Evolutionary conservation across 2,113 vertebrate genomes (phyloP), one percentile per base, ranked within the genome.

Genomic region (Planiliza haematocheilus): DNA sequence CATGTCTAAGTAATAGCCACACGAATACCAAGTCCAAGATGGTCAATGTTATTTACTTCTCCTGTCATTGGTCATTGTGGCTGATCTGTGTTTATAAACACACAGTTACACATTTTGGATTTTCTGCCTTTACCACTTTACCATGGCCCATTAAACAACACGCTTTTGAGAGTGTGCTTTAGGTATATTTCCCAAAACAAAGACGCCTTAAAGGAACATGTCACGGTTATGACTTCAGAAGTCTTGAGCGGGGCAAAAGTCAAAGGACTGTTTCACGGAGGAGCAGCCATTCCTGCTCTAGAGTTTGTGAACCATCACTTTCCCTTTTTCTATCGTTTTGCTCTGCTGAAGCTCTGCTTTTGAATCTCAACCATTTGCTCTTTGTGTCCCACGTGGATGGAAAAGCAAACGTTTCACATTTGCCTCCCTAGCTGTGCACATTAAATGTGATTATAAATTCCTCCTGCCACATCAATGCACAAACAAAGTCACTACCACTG

Each of bases 191-290:
- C 51, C 70, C 24, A 30, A 39, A 56, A 66, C 21, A 67, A 61
- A 1, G 36, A 66, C 76, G 70, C 60, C 48, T 56, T 30, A 75
- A 71, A n/a, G 21, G 45, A 74, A 50, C 20, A 10, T 62, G 50
- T 76, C 41, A 68, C 62, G 39, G 72, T 36, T 59, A 43, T 67
- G 50, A 76, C 46, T 21, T 30, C 11, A 17, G 16, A 68, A 67
- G 34, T 58, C 50, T 77, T 73, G 37, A 77, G 37, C 46, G 58
- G 67, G 57, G 43, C 63, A 59, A 41, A 64, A 69, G 71, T 80
- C 72, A 77, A 77, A 73, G n/a, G n/a, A 55, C 13, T 13, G 13
- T 77, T 80, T 73, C 68, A 72, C 46, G 58, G 66, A 46, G 66
- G 65, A 70, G n/a, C n/a, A 42, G 36, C 8, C 2, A 64, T 60